Percentiles rank a stretch among this genome's conserved stretches.
Conservation (phyloP, 35 echinoderm and acorn worm genomes). For the Eucidaris tribuloides region DNA sequence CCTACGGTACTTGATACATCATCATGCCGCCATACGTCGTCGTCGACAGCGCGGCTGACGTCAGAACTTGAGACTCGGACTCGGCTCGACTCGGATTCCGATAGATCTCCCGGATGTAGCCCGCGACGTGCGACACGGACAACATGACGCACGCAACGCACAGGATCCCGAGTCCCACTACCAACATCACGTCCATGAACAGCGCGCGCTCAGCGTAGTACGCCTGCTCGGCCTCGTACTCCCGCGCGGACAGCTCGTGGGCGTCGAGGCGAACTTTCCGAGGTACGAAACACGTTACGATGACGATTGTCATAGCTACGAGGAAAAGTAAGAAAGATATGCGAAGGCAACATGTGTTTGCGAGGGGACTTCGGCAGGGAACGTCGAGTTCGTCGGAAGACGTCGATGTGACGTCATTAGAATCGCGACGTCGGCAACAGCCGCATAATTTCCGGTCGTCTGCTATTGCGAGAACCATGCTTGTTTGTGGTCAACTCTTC, state of each 20-base stretch:
- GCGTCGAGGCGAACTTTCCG: not conserved
- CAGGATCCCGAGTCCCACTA: slow-evolving; percentile 10
- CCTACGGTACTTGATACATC: no score
- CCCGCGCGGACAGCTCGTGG: slow-evolving; percentile 3
- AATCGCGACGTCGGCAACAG: not conserved
- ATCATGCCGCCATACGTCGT: not conserved
- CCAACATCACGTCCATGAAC: slow-evolving; percentile 13
- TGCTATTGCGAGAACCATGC: no score
- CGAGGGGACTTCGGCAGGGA: not conserved
- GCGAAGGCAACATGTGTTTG: not conserved
- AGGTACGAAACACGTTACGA: not conserved
- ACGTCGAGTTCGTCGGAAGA: not conserved
- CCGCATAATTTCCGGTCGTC: no score
- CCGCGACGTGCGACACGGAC: not conserved
- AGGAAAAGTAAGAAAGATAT: not conserved
- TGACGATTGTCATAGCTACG: not conserved
- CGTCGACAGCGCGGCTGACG: not conserved
- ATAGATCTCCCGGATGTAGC: not conserved
- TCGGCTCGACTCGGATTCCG: not conserved
- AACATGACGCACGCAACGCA: not conserved
- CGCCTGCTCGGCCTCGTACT: slow-evolving; percentile 26
- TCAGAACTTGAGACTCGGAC: not conserved
- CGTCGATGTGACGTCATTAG: not conserved
- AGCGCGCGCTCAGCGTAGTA: not conserved
- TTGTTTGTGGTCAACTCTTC: no score